A percentile compares a stretch with the other conserved stretches of the same genome.
These are phyloP conservation scores for Syngnathus acus DNA, from an alignment of 2,797 vertebrate species.

Conservation along the genomic window DNA sequence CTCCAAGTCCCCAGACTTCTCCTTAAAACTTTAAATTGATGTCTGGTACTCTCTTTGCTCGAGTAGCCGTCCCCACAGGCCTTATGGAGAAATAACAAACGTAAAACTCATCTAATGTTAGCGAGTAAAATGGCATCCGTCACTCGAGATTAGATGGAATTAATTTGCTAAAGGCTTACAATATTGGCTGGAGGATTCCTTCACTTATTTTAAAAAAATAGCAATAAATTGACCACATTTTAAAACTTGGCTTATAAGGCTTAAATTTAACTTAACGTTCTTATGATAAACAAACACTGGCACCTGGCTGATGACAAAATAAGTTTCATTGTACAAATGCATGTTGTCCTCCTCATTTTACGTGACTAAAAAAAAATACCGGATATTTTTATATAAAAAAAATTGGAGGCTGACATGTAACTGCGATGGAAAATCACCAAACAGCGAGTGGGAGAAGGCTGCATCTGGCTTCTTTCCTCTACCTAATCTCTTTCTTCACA, in stretches of 20 bases:
- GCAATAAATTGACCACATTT: neutral
- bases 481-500: conserved; percentile 30
- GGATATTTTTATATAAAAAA: neutral
- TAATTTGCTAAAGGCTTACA: conserved; percentile 2
- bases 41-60: neutral
- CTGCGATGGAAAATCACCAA: conserved; percentile 1
- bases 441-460: neutral
- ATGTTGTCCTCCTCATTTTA: neutral
- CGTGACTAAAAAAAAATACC: neutral
- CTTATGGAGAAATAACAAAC: neutral
- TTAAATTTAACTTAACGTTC: neutral
- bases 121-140: neutral
- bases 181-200: neutral
- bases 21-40: too few species aligned
- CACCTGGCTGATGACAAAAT: neutral
- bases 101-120: neutral
- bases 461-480: conserved; percentile 16
- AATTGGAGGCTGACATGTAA: neutral
- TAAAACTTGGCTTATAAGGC: neutral
- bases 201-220: neutral
- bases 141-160: neutral
- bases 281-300: neutral
- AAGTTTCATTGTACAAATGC: neutral
- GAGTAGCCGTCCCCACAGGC: neutral
- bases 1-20: too few species aligned